Conservation (phyloP, 1,140 invertebrate genomes). For the Eumaeus atala region DNA sequence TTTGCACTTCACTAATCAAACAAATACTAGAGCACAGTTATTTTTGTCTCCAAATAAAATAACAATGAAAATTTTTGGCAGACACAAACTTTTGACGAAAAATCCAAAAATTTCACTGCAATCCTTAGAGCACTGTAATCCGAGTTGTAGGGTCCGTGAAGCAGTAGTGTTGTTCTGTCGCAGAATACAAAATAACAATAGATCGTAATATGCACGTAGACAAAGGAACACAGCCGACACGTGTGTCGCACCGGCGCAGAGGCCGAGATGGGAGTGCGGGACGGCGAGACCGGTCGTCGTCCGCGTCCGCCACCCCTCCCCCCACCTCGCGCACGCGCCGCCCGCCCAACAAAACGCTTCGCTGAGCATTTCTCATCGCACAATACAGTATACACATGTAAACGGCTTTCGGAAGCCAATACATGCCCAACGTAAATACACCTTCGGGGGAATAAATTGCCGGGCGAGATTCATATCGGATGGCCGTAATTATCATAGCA, state of each 20-base stretch:
- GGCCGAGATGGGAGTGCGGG: constrained; percentile 50
- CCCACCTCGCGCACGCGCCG: constrained; percentile 60
- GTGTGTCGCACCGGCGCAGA: constrained; percentile 29
- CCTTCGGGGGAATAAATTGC: constrained; percentile 19
- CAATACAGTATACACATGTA: constrained; percentile 47
- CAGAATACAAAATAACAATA: constrained; percentile 53
- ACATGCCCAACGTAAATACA: constrained; percentile 30
- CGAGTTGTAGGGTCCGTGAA: constrained; percentile 35
- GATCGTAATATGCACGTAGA: constrained; percentile 40
- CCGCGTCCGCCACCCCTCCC: constrained; percentile 37
- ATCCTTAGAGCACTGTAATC: constrained; percentile 68
- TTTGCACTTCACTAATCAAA: not conserved
- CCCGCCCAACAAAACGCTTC: constrained; percentile 59
- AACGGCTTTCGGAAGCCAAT: constrained; percentile 52
- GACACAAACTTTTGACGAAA: constrained; percentile 14
- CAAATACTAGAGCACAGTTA: constrained; percentile 5
- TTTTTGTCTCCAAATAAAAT: constrained; percentile 11
- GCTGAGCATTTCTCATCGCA: constrained; percentile 48
- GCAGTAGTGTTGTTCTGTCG: constrained; percentile 27
- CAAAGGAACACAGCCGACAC: constrained; percentile 31
- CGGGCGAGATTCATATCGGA: constrained; percentile 1
- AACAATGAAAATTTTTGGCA: constrained; percentile 13
- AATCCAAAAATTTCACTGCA: constrained; percentile 57
- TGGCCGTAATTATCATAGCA: constrained; percentile 1
- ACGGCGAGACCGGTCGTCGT: constrained; percentile 47